Evolutionary conservation across 1,140 invertebrate genomes (phyloP), one percentile per base, ranked within the genome.

Genomic region (Maconellicoccus hirsutus): DNA sequence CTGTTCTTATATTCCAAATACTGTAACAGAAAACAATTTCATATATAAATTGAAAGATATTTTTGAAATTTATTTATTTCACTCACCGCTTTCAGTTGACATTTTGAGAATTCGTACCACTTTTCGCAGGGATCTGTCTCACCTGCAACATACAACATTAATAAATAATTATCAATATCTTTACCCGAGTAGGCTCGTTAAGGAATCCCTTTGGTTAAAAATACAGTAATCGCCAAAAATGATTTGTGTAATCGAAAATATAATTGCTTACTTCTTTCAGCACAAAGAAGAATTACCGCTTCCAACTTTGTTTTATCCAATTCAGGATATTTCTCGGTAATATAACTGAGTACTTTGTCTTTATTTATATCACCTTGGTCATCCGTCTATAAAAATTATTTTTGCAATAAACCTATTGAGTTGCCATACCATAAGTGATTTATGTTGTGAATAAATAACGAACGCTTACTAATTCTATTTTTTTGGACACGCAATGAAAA

Each of bases 41-140:
- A n/a, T n/a, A n/a, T n/a, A n/a, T n/a, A n/a, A n/a, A n/a, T n/a
- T n/a, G n/a, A n/a, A n/a, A n/a, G n/a, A n/a, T n/a, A n/a, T n/a
- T n/a, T n/a, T n/a, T n/a, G n/a, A n/a, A n/a, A n/a, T n/a, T n/a
- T n/a, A n/a, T n/a, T n/a, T n/a, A n/a, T n/a, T n/a, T n/a, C n/a
- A 25, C 61, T 66, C 25, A 66, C 61, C 61, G 21, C 25, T 26
- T 66, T 66, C 4, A 66, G 61, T 66, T 66, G 61, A 66, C 61
- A 66, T 66, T 66, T 66, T 66, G 61, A 6, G 25, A 66, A 66
- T 66, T 66, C 61, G 16, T 66, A 66, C 61, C 61, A 66, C 25
- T 66, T 66, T 25, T 66, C 61, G 16, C 61, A 66, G 3, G 25
- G 22, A 25, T 66, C 61, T 4, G 61, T 66, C 25, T 66, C 61